Evolutionary conservation across 1,140 invertebrate genomes (phyloP).

Genomic region (Anoplophora glabripennis): DNA sequence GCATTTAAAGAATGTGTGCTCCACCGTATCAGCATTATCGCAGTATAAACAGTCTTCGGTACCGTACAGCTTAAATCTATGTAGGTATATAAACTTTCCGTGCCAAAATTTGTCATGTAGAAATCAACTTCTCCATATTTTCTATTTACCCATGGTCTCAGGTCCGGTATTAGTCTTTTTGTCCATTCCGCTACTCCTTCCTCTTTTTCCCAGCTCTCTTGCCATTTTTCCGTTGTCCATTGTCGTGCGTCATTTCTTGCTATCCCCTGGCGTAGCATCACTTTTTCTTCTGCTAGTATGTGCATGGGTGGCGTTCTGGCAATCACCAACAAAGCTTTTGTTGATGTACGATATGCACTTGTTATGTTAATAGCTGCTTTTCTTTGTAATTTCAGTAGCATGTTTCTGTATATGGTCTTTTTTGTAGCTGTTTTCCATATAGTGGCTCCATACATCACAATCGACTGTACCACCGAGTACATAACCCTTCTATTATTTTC

Average conservation of each 20-base stretch:
- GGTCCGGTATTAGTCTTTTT: constrained; percentile 8
- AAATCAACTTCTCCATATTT: constrained; percentile 1
- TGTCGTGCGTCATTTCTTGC: too few relatives aligned
- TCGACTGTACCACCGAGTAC: constrained; percentile 6
- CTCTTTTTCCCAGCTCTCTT: constrained; percentile 11
- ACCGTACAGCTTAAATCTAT: neutral
- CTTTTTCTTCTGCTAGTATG: too few relatives aligned
- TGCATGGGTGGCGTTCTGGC: too few relatives aligned
- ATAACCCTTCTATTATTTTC: constrained; percentile 4
- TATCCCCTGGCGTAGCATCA: too few relatives aligned
- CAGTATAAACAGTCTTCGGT: constrained; percentile 9
- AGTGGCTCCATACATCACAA: neutral
- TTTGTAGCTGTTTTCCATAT: constrained; percentile 7
- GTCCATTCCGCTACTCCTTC: constrained; percentile 7
- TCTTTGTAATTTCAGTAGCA: neutral
- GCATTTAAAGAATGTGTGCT: constrained; percentile 12
- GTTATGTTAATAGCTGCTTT: constrained; percentile 9
- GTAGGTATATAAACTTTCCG: neutral
- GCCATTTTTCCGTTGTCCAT: neutral
- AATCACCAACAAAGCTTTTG: too few relatives aligned
- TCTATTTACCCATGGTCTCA: constrained; percentile 3
- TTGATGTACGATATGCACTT: constrained; percentile 6
- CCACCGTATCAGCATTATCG: neutral
- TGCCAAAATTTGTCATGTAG: constrained; percentile 8
- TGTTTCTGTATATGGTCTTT: constrained; percentile 3